These are phyloP conservation scores for Lissonota sp. DNA, from an alignment of 2,888 invertebrate genomes.

Conservation along the genomic window DNA sequence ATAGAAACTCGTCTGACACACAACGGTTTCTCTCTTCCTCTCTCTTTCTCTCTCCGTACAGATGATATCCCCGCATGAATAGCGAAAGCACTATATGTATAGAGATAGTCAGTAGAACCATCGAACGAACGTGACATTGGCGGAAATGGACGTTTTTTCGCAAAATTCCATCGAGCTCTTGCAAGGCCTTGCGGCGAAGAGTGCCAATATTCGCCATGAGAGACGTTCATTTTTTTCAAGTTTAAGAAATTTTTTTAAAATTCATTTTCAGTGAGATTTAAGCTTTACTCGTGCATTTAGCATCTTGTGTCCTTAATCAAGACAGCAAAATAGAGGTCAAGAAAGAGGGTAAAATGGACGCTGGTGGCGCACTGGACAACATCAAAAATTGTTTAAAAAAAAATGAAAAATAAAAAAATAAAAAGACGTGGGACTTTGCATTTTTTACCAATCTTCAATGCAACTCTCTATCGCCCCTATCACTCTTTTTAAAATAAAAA, in stretches of 20 bases:
- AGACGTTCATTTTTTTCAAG: slow-evolving; percentile 18
- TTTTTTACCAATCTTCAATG: too few species aligned
- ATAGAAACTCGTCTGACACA: slow-evolving; percentile 61
- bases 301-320: too few species aligned
- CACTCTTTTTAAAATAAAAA: too few species aligned
- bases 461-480: too few species aligned
- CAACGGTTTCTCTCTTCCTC: slow-evolving; percentile 3
- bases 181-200: slow-evolving; percentile 28
- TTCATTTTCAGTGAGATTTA: too few species aligned
- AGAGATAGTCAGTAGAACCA: slow-evolving; percentile 41
- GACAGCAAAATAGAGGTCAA: too few species aligned
- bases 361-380: not conserved
- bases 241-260: too few species aligned
- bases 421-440: too few species aligned
- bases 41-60: slow-evolving; percentile 6
- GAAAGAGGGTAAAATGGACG: too few species aligned
- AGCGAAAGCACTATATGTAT: slow-evolving; percentile 35
- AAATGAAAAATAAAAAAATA: not conserved
- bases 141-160: slow-evolving; percentile 66
- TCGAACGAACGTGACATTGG: slow-evolving; percentile 67
- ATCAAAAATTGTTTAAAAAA: slow-evolving; percentile 1
- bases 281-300: too few species aligned
- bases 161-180: slow-evolving; percentile 12
- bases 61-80: slow-evolving; percentile 50
- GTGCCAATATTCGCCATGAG: slow-evolving; percentile 43